Evolutionary conservation across 2,113 vertebrate species (phyloP), one percentile per base, ranked within the genome.

Genomic region (cattle (Bos taurus)): DNA sequence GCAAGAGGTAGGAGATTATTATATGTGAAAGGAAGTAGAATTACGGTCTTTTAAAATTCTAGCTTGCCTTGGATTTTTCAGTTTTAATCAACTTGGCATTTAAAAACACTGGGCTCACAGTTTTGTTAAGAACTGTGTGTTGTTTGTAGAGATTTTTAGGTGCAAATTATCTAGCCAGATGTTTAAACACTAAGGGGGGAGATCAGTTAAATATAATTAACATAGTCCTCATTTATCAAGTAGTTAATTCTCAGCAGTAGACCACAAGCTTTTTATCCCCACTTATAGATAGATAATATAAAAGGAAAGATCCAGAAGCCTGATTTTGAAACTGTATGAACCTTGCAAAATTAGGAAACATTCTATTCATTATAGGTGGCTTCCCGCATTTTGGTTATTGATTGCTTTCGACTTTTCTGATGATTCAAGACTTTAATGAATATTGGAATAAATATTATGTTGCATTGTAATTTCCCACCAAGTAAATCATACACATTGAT

Each of bases 121-220:
- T n/a, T 98, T 98, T 98, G 71, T 97, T 99, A 50, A 82, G 46
- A 81, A 21, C 77, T 96, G 64, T 91, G 36, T 64, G 52, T 97
- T 98, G 94, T 98, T 98, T 98, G 95, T 94, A 96, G 88, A 98
- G 91, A 91, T 96, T 94, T 98, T 98, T 98, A 98, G 96, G 96
- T 99, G 98, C 97, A 98, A 99, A 98, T 98, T 96, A 93, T 97
- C 94, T 97, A 97, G 48, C 96, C 98, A 99, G 97, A 98, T 99
- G 97, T 98, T 98, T 98, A 97, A 98, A 98, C 97, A 98, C 84
- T 83, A 96, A 97, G 80, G 94, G 74, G 80, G 74, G 80, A 98
- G 98, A 97, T 60, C 96, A 96, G 98, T 98, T 98, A 98, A 99
- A 97, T 97, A 97, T 86, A 98, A 98, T 98, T 97, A 99, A 93